These are phyloP conservation scores for Brachyhypopomus gauderio DNA, from an alignment of 2,113 vertebrate species.

Conservation along the genomic window DNA sequence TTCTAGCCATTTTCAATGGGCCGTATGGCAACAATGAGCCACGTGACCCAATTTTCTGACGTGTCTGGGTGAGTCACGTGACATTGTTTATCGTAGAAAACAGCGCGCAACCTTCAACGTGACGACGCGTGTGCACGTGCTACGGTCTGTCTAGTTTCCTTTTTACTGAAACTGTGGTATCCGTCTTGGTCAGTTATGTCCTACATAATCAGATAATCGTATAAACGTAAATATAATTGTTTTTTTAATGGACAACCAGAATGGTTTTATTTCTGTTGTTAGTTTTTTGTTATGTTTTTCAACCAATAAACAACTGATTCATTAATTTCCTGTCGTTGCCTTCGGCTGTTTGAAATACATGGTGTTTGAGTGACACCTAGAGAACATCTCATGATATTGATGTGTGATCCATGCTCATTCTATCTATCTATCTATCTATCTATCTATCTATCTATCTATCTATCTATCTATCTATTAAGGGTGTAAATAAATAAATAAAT, in stretches of 20 bases:
- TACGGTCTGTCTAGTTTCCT: neutral
- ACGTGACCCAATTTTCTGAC: constrained; percentile 28
- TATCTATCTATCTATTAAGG: too few relatives aligned
- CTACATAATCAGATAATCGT: too few relatives aligned
- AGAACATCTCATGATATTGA: neutral
- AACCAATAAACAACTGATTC: neutral
- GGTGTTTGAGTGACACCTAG: constrained; percentile 29
- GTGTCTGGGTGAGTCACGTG: constrained; percentile 20
- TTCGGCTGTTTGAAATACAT: neutral
- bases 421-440: too few relatives aligned
- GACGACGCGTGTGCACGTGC: neutral
- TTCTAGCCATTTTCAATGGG: constrained; percentile 72
- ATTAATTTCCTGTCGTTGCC: too few relatives aligned
- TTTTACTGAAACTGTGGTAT: neutral
- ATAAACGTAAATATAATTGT: neutral
- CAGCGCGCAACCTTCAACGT: too few relatives aligned
- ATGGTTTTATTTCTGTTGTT: neutral
- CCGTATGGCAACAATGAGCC: constrained; percentile 28
- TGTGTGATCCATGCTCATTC: too few relatives aligned
- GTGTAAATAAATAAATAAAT: too few relatives aligned
- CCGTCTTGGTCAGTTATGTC: neutral
- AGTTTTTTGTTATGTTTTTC: neutral
- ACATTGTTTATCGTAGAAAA: neutral
- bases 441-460: too few relatives aligned
- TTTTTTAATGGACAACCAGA: neutral